Evolutionary conservation across 2,113 vertebrate genomes (phyloP).

Genomic region (Pseudopipra pipra): DNA sequence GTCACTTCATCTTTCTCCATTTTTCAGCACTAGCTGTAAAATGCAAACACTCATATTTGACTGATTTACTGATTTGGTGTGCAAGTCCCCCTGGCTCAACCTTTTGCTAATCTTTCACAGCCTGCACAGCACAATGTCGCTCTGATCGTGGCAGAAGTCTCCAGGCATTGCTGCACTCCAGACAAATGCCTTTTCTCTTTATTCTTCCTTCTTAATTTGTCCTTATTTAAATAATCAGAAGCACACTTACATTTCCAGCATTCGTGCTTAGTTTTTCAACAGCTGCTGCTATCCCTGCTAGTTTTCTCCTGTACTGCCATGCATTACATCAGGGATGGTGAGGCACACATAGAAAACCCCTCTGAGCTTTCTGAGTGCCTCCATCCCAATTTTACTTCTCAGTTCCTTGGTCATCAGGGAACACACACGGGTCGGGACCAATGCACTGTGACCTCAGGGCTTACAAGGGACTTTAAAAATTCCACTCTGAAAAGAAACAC

Average conservation of each 20-base stretch:
- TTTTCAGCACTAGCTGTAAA: neutral
- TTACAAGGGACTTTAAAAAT: neutral
- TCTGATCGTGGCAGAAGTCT: neutral
- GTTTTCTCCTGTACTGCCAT: neutral
- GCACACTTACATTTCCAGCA: neutral
- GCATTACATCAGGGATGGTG: neutral
- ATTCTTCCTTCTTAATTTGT: conserved; percentile 8
- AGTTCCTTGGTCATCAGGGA: neutral
- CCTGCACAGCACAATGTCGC: neutral
- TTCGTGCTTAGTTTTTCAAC: neutral
- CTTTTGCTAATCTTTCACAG: neutral
- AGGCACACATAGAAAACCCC: neutral
- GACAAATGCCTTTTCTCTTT: neutral
- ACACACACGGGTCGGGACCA: neutral
- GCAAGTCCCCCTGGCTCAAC: neutral
- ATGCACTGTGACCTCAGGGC: neutral
- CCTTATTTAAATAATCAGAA: conserved; percentile 22
- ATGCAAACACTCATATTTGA: neutral
- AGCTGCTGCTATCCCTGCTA: neutral
- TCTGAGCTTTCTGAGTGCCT: neutral
- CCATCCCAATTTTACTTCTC: neutral
- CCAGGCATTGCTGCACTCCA: neutral
- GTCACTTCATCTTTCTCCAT: neutral
- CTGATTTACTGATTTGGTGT: neutral
- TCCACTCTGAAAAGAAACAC: neutral